Evolutionary conservation across 2,888 invertebrate genomes (phyloP), one percentile per base, ranked within the genome.

Genomic region (Ceraclea dissimilis): DNA sequence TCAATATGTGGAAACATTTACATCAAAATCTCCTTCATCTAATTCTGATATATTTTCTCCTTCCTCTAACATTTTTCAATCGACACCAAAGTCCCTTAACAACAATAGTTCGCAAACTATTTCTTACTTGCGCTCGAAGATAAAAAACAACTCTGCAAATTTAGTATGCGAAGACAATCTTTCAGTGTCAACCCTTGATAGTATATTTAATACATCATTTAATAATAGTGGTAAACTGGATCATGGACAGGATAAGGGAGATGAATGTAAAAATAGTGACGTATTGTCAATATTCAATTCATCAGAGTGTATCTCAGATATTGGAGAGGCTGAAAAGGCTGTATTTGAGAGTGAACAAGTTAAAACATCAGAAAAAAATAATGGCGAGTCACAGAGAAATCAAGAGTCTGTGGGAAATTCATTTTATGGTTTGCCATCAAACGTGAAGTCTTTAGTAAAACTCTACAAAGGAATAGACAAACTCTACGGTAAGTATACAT

Each of bases 391-490:
- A 26, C 5, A 26, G 26, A 26, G 10, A 10, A 26, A 4, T 26
- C 26, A 26, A 26, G 10, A 26, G 10, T 10, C 26, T 10, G 4
- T 10, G 10, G 26, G 22, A 19, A n/a, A n/a, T n/a, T n/a, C 21
- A 21, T 95, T 92, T 71, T 93, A 88, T 78, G 93, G 90, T 0
- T 73, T 95, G 43, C 90, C 94, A 1, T 68, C 78, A 1, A 76
- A 74, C 64, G 85, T 90, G 0, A 82, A 84, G 68, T 74, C 79
- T 11, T 71, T 94, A 62, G 83, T 95, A 61, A 81, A 84, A 64
- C 77, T 81, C 60, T 84, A 85, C 64, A 86, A 90, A 68, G 88
- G 88, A 62, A 93, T 95, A 60, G 79, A 81, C 19, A 80, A 82
- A 62, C 79, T 95, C 63, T 94, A 94, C 79, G 88, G 92, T 92